A percentile compares a stretch with the other conserved stretches of the same genome.
Evolutionary conservation across 2,888 invertebrate genomes (phyloP).

Genomic region (Drosophila paucipuncta): DNA sequence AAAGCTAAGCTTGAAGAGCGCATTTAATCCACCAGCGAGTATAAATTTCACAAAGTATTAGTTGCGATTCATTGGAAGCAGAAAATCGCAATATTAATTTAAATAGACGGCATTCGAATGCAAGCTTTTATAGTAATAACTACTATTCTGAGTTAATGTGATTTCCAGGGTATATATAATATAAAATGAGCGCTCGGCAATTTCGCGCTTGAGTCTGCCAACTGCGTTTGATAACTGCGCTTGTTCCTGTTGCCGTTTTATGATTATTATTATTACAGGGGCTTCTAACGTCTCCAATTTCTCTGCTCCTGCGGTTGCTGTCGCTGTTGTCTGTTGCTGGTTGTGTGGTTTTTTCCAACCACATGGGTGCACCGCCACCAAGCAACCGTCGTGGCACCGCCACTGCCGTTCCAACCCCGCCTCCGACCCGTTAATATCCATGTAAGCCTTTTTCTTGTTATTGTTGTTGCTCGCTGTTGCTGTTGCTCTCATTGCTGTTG

Average conservation of each 20-base stretch:
- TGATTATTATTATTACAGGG: conserved; percentile 54
- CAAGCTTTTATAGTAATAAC: no score
- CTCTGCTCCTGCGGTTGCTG: conserved; percentile 2
- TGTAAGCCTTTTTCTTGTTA: conserved; percentile 69
- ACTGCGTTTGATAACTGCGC: conserved; percentile 42
- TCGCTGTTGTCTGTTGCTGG: background rate
- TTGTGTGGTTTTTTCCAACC: conserved; percentile 14
- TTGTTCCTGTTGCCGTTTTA: conserved; percentile 53
- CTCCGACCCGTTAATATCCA: conserved; percentile 52
- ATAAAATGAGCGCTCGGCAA: conserved; percentile 29
- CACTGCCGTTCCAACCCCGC: background rate
- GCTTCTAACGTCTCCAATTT: background rate
- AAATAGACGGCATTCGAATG: background rate
- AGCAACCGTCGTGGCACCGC: conserved; percentile 14
- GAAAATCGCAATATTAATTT: background rate
- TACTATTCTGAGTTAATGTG: background rate
- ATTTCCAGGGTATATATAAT: conserved; percentile 20
- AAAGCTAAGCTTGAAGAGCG: background rate
- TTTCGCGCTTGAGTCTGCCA: conserved; percentile 39
- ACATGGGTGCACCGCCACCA: conserved; percentile 59
- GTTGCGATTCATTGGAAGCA: background rate
- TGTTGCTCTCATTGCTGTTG: conserved; percentile 23
- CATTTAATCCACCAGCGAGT: background rate
- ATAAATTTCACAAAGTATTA: background rate
- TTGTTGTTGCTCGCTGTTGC: conserved; percentile 42